phyloP scores from a whole-genome alignment of 2,888 invertebrate species.

The Ophonus ardosiacus region DNA sequence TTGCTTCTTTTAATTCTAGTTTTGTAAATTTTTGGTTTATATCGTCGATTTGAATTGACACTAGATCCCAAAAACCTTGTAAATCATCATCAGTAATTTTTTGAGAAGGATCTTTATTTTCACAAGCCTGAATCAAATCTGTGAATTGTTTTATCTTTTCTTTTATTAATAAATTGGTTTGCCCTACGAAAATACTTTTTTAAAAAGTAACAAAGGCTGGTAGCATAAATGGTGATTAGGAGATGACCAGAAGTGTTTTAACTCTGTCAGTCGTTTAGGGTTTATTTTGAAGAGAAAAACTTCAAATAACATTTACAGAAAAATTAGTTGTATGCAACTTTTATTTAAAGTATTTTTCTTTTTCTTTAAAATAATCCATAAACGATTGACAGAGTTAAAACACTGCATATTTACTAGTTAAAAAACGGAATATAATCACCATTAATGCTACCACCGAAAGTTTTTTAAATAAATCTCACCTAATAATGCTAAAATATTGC shows the following conservation, averaged over 20 bases:
- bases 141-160: slow-evolving; percentile 43
- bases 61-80: slow-evolving; percentile 57
- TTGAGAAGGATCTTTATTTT: slow-evolving; percentile 13
- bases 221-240: too few relatives aligned
- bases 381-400: too few relatives aligned
- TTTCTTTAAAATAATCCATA: too few relatives aligned
- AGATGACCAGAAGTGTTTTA: too few relatives aligned
- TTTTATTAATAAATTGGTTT: slow-evolving; percentile 41
- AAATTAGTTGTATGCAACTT: too few relatives aligned
- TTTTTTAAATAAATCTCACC: slow-evolving; percentile 39
- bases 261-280: too few relatives aligned
- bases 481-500: slow-evolving; percentile 39
- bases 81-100: slow-evolving; percentile 46
- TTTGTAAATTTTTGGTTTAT: slow-evolving; percentile 41
- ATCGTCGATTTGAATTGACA: slow-evolving; percentile 44
- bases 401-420: too few relatives aligned
- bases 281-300: too few relatives aligned
- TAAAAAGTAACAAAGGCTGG: background rate
- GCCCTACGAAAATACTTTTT: slow-evolving; percentile 15
- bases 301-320: too few relatives aligned
- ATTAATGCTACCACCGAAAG: too few relatives aligned
- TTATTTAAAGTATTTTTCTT: too few relatives aligned
- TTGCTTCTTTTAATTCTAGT: slow-evolving; percentile 38
- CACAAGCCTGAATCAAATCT: slow-evolving; percentile 7
- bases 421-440: too few relatives aligned